Percentiles rank a stretch among this genome's conserved stretches.
These are phyloP conservation scores for Cephalopterus ornatus DNA, from an alignment of 2,113 vertebrate species.

Conservation along the genomic window DNA sequence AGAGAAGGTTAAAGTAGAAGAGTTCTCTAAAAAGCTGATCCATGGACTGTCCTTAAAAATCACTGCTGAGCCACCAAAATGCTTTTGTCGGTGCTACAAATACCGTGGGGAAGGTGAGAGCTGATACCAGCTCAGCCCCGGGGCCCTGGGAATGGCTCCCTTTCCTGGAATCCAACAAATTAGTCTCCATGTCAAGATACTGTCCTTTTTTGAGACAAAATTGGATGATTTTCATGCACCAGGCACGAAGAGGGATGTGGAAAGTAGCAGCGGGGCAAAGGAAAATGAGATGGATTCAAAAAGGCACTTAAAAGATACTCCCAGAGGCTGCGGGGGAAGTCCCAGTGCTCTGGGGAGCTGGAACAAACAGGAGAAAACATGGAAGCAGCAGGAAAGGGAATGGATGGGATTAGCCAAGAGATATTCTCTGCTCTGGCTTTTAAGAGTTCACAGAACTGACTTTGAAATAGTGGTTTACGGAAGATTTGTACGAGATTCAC, in stretches of 20 bases:
- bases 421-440: neutral
- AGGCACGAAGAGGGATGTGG: accelerated
- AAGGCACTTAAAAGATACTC: neutral
- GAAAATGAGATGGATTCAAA: neutral
- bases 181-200: accelerated
- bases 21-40: neutral
- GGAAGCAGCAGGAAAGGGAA: neutral
- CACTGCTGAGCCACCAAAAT: neutral
- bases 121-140: accelerated
- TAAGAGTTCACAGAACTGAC: accelerated
- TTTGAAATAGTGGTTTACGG: neutral
- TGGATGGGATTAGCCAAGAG: accelerated
- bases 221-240: neutral
- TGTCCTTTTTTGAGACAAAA: neutral
- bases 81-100: neutral
- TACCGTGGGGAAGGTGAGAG: neutral
- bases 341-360: neutral
- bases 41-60: accelerated
- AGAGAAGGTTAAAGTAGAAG: neutral
- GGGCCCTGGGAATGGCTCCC: accelerated
- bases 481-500: neutral
- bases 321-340: neutral
- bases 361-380: neutral
- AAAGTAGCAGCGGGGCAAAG: neutral
- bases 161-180: neutral